A percentile compares a stretch with the other conserved stretches of the same genome.
Evolutionary conservation across 2,113 vertebrate species (phyloP).

Genomic region (Xenopus tropicalis): DNA sequence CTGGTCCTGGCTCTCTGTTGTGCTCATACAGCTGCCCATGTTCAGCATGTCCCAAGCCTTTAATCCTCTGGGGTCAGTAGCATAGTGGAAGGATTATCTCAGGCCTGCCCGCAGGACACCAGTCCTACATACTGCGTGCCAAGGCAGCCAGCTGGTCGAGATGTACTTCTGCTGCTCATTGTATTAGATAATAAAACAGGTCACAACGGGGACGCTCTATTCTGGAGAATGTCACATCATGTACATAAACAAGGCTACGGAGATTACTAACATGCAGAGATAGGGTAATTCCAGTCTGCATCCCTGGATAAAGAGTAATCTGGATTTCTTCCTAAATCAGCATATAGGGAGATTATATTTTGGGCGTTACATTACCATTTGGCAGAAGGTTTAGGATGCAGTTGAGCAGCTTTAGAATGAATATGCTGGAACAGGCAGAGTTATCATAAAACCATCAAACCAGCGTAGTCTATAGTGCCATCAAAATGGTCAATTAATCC

Average conservation of each 20-base stretch:
- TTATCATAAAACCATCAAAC: too few relatives aligned
- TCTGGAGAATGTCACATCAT: constrained; percentile 5
- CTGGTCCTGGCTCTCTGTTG: background rate
- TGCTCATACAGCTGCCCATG: constrained; percentile 15
- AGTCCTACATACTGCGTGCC: constrained; percentile 14
- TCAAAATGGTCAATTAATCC: too few relatives aligned
- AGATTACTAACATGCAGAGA: background rate
- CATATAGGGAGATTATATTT: too few relatives aligned
- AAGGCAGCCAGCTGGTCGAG: constrained; percentile 26
- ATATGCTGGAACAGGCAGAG: too few relatives aligned
- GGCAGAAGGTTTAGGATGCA: too few relatives aligned
- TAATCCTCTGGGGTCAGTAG: constrained; percentile 34
- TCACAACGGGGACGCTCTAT: constrained; percentile 2
- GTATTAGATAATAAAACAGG: constrained; percentile 20
- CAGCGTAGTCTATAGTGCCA: too few relatives aligned
- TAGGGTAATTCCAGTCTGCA: background rate
- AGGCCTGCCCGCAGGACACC: constrained; percentile 19
- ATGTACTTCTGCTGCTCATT: background rate
- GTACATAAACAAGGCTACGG: constrained; percentile 11
- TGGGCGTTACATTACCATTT: too few relatives aligned
- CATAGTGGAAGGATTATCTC: constrained; percentile 26
- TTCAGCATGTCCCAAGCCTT: constrained; percentile 24
- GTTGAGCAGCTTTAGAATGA: too few relatives aligned
- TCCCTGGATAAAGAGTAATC: too few relatives aligned
- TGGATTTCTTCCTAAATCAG: too few relatives aligned